Base-by-base conservation (phyloP, 2,797 vertebrate genomes). In the Pseudochromis fuscus region DNA sequence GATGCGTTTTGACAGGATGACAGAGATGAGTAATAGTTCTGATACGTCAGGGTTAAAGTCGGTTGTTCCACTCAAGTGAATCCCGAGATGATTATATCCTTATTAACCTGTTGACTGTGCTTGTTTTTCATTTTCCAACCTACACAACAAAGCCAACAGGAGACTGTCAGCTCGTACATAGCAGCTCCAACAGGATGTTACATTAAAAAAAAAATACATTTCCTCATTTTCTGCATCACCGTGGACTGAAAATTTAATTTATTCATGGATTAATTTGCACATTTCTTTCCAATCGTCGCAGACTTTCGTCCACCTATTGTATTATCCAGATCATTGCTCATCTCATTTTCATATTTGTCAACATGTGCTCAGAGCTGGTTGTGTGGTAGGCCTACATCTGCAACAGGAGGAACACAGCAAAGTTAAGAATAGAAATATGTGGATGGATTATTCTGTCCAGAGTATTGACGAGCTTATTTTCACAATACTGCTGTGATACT, bases 321-420 rank as follows among this genome's bases (percentile, higher is more conserved):
- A 44, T 77, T 37, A 52, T 55, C 50, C 72, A 68, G 58, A 72
- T 42, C 30, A 67, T 65, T 65, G 21, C 75, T 84, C 72, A 64
- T 82, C 81, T 78, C 68, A 70, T 67, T 77, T 65, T n/a, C 49
- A 70, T 52, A 59, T 77, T 45, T 52, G 67, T 75, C 31, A 21
- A 75, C 73, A 67, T 53, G 18, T 61, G 60, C 27, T 71, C 55
- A 40, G 48, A 64, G 33, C 27, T 9, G 28, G 52, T 31, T 53
- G 68, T 75, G 65, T 73, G 11, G 18, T 40, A 48, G 48, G 74
- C 58, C 70, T 69, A 79, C 8, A 30, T 68, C 44, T 78, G 79
- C 75, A 74, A 82, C 75, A 84, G 86, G 82, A 84, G 83, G 75
- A 87, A 83, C 72, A 75, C 81, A 65, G 68, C 77, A 74, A 83